These are phyloP conservation scores for Chaenogobius annularis DNA, from an alignment of 2,113 vertebrate species.

Conservation along the genomic window DNA sequence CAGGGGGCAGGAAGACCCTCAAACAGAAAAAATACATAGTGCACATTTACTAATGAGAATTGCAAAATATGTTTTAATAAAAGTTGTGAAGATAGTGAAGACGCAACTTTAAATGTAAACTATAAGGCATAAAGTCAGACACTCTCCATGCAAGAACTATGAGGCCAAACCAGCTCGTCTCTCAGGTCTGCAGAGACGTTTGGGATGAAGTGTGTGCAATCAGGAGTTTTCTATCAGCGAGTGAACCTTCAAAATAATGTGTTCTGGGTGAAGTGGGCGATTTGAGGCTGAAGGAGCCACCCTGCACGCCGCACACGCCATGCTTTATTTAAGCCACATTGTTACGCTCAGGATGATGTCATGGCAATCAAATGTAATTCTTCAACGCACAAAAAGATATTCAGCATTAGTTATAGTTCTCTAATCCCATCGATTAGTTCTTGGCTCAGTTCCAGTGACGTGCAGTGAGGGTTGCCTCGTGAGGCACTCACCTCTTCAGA, in stretches of 20 bases:
- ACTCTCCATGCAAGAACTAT: too few relatives aligned
- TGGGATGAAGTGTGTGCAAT: neutral
- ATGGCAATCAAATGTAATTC: conserved; percentile 4
- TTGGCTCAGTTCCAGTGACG: neutral
- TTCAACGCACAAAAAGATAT: neutral
- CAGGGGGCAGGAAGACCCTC: too few relatives aligned
- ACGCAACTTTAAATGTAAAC: too few relatives aligned
- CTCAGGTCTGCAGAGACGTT: neutral
- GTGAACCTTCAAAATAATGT: neutral
- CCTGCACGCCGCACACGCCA: neutral
- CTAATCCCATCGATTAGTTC: neutral
- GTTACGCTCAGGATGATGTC: neutral
- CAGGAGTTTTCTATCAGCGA: neutral
- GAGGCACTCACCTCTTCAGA: too few relatives aligned
- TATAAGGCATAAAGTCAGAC: too few relatives aligned
- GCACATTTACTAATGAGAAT: too few relatives aligned
- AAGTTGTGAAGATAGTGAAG: too few relatives aligned
- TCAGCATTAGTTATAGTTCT: neutral
- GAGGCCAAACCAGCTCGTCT: neutral
- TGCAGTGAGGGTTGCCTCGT: too few relatives aligned
- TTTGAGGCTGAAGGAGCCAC: neutral
- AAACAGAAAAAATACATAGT: too few relatives aligned
- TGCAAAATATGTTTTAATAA: too few relatives aligned
- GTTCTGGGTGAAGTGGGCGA: neutral
- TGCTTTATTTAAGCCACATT: neutral